Conservation (phyloP, 2,797 vertebrate genomes). For the Acestrorhynchus altus region DNA sequence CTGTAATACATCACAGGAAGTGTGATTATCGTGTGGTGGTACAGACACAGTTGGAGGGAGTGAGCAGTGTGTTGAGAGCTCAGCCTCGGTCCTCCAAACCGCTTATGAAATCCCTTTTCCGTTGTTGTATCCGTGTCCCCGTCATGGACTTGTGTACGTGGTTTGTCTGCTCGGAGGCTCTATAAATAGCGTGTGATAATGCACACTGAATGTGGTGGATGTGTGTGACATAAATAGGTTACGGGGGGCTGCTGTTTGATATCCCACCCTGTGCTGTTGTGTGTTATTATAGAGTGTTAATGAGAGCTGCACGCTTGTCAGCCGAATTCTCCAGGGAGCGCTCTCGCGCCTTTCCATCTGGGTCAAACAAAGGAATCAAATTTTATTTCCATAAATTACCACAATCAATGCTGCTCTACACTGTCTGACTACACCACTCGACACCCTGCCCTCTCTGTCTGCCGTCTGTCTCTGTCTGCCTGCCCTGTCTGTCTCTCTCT, state of each 20-base stretch:
- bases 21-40: too few species aligned
- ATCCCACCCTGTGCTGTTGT: not conserved
- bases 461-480: not conserved
- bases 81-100: too few species aligned
- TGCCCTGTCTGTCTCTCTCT: not conserved
- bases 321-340: conserved; percentile 14
- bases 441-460: not conserved
- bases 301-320: conserved; percentile 4
- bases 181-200: conserved; percentile 18
- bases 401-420: conserved; percentile 13
- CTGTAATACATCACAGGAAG: too few species aligned
- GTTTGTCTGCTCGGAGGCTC: not conserved
- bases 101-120: too few species aligned
- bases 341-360: conserved; percentile 15
- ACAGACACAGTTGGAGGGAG: too few species aligned
- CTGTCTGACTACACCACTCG: conserved; percentile 5
- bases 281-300: conserved; percentile 7
- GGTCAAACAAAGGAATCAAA: conserved; percentile 1
- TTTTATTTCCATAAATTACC: conserved; percentile 28
- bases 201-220: not conserved
- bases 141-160: too few species aligned
- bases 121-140: too few species aligned
- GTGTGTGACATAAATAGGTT: conserved; percentile 9
- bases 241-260: not conserved
- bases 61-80: too few species aligned